Conservation (phyloP, 2,888 invertebrate genomes). For the Neoitamus cyanurus region DNA sequence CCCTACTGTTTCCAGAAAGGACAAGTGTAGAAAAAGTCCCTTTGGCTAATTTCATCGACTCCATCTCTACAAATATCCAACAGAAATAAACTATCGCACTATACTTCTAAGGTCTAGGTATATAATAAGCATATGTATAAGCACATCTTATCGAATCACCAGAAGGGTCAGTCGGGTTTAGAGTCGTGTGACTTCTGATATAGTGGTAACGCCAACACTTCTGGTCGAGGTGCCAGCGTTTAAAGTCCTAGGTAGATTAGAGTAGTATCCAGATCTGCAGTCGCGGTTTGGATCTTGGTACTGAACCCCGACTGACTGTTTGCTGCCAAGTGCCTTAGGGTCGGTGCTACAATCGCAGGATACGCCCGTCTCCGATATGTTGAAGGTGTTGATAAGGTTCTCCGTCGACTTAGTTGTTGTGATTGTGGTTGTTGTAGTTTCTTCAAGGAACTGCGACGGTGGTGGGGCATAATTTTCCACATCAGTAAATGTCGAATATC, state of each 20-base stretch:
- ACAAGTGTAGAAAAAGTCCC: not conserved
- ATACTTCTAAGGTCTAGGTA: not conserved
- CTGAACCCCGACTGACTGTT: conserved; percentile 59
- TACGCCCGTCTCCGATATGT: conserved; percentile 74
- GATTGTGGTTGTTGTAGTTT: conserved; percentile 68
- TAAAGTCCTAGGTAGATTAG: conserved; percentile 61
- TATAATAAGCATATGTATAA: not conserved
- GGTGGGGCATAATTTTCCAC: conserved; percentile 66
- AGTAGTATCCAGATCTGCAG: conserved; percentile 65
- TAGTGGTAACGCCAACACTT: conserved; percentile 67
- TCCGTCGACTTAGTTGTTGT: conserved; percentile 82
- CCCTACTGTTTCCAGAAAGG: not conserved
- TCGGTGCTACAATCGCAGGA: conserved; percentile 81
- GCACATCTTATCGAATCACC: not conserved
- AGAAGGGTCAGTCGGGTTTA: conserved; percentile 59
- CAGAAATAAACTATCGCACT: not conserved
- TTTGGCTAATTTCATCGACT: not conserved
- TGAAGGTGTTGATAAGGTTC: conserved; percentile 76
- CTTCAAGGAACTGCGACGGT: conserved; percentile 66
- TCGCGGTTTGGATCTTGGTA: conserved; percentile 59
- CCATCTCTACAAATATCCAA: not conserved
- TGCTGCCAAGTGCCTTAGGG: conserved; percentile 50
- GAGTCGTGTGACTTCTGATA: conserved; percentile 78
- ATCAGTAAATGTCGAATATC: conserved; percentile 65
- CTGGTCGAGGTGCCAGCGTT: conserved; percentile 28